Evolutionary conservation across 2,797 vertebrate species (phyloP), one percentile per base, ranked within the genome.

Genomic region (Australoheros facetus): DNA sequence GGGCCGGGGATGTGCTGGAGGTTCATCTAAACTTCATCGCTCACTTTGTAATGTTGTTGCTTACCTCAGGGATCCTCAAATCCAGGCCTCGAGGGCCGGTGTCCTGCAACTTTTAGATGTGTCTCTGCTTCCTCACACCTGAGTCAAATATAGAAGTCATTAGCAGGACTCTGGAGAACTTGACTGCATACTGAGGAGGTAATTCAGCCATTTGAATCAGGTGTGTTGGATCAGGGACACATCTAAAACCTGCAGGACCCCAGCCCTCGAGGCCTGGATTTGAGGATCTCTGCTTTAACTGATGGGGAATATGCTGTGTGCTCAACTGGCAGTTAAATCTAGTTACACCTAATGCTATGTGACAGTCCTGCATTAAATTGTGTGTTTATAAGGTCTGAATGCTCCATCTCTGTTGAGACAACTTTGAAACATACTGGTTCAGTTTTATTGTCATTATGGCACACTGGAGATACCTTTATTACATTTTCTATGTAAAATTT

Each of bases 291-390:
- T 26, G 62, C 62, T 6, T 48, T 66, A 10, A 66, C 62, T 48
- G 42, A 48, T 0, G 16, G 45, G 45, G 14, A 17, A 48, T 48
- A 16, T 48, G 14, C 42, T 16, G 13, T 16, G 14, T 48, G 45
- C 14, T 48, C 45, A 48, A 16, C 45, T 16, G 14, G 0, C 62
- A 48, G 23, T 48, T 26, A 48, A 51, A 48, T 28, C 42, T 10
- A 0, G 5, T 48, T 3, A 30, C 62, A 30, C 8, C 45, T 0
- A 11, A 28, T 0, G 42, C 28, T 19, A 28, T 19, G 10, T 19
- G 42, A 51, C 62, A 1, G 42, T 66, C 42, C 42, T 51, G 42
- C 1, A 51, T 28, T 48, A 26, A 48, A 17, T 30, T 2, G 0
- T 51, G 62, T 2, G 0, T 30, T 51, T 66, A 26, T 48, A 30